Conservation (phyloP, 2,888 invertebrate species). For the Lasioglossum vierecki region DNA sequence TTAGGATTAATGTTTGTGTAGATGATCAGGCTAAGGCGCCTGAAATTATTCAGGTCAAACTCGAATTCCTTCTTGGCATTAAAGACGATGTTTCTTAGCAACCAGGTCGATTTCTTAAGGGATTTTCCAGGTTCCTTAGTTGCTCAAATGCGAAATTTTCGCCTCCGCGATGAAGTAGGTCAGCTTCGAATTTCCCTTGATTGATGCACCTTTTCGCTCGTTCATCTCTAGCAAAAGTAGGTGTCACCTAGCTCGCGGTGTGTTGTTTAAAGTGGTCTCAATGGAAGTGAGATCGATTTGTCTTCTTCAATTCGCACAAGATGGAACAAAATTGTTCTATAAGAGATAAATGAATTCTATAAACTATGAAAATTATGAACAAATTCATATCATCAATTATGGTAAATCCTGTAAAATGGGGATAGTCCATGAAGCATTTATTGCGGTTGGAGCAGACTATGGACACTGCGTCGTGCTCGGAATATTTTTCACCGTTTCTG, state of each 20-base stretch:
- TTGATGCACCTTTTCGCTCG: slow-evolving; percentile 20
- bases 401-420: background rate
- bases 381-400: background rate
- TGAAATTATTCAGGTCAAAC: background rate
- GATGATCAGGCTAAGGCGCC: too few relatives aligned
- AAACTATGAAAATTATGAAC: background rate
- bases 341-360: too few relatives aligned
- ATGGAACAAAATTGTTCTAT: background rate
- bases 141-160: background rate
- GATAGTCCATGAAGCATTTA: background rate
- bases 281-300: slow-evolving; percentile 17
- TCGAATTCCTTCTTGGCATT: background rate
- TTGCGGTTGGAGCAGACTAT: background rate
- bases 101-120: background rate
- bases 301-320: background rate
- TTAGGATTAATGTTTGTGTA: background rate
- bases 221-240: slow-evolving; percentile 30
- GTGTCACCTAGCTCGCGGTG: slow-evolving; percentile 15
- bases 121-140: background rate
- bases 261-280: slow-evolving; percentile 19
- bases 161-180: slow-evolving; percentile 6
- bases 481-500: background rate
- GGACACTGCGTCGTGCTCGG: background rate
- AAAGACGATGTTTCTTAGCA: background rate
- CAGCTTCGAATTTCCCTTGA: slow-evolving; percentile 28